A percentile compares a stretch with the other conserved stretches of the same genome.
phyloP scores from a whole-genome alignment of 2,888 invertebrate species.

The Amphiduros pacificus region DNA sequence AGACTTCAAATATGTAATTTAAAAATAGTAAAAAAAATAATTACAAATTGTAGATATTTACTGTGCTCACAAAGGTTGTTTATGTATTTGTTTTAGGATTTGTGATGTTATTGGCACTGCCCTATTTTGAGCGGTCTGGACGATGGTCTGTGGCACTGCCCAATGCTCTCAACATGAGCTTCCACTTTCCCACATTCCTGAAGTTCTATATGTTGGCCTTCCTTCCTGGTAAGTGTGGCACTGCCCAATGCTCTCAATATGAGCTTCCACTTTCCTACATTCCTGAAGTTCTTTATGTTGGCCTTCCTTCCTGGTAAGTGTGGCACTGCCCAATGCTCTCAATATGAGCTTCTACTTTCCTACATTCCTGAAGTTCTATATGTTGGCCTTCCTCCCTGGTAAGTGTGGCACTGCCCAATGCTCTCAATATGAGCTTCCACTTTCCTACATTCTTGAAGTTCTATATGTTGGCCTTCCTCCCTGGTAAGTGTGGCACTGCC shows the following conservation, averaged over 20 bases:
- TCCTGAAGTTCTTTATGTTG: constrained; percentile 30
- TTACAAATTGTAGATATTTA: background rate
- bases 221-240: constrained; percentile 58
- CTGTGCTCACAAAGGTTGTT: background rate
- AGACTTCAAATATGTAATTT: no score
- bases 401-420: constrained; percentile 74
- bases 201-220: constrained; percentile 28
- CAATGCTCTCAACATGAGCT: constrained; percentile 81
- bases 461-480: constrained; percentile 29
- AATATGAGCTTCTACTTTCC: constrained; percentile 88
- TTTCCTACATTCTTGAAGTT: constrained; percentile 65
- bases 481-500: constrained; percentile 27
- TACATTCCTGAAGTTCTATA: constrained; percentile 26
- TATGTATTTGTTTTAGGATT: constrained; percentile 49
- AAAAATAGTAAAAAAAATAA: background rate
- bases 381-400: constrained; percentile 29
- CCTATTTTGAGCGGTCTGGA: constrained; percentile 83
- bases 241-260: constrained; percentile 86
- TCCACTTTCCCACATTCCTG: constrained; percentile 72
- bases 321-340: constrained; percentile 79
- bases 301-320: constrained; percentile 29
- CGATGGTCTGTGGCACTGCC: constrained; percentile 77
- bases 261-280: constrained; percentile 77
- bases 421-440: constrained; percentile 83
- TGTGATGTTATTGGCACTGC: constrained; percentile 71